Base-by-base conservation (phyloP, 64 coral and sea anemone genomes). In the Porites australiensis region DNA sequence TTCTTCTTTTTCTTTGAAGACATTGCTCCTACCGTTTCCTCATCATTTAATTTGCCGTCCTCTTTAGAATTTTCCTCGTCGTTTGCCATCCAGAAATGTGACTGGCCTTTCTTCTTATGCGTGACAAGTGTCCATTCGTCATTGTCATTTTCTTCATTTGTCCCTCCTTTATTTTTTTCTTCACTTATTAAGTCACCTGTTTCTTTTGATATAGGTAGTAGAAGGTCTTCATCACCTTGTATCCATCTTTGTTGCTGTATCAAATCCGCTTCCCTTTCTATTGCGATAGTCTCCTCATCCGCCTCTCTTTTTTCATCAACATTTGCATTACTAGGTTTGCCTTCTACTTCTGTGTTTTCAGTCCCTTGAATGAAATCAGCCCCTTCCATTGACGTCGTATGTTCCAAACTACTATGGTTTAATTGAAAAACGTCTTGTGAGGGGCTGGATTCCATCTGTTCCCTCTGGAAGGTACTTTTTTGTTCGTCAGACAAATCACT, bases 161-260 rank as follows among this genome's bases (percentile, higher is more conserved):
- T 65, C 13, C 13, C 43, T 49, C 54, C 2, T 23, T 82, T 61
- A 5, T 45, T 68, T 53, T 72, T 4, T n/a, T 70, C 61, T 50
- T 92, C 12, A 79, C 4, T 37, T 0, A 19, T 11, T 3, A 90
- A 8, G 2, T 62, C 22, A 48, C n/a, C 4, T 21, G 37, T 80
- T 15, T 6, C 2, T 44, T n/a, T 22, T 6, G 61, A 65, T 45
- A 64, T 72, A 21, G 7, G 10, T 18, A 4, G 3, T 8, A 82
- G 44, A 3, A 15, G 44, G 2, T 82, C 57, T 64, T 82, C 79
- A 15, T 82, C 79, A 47, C 79, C 79, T 60, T 64, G 58, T 62
- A 82, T 45, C n/a, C 60, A 18, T 50, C 79, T 82, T 64, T 82
- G 55, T 47, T 82, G 15, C 10, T 64, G 59, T 44, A 82, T 50